These are phyloP conservation scores for Drepana falcataria DNA, from an alignment of 2,888 invertebrate species.

Conservation along the genomic window DNA sequence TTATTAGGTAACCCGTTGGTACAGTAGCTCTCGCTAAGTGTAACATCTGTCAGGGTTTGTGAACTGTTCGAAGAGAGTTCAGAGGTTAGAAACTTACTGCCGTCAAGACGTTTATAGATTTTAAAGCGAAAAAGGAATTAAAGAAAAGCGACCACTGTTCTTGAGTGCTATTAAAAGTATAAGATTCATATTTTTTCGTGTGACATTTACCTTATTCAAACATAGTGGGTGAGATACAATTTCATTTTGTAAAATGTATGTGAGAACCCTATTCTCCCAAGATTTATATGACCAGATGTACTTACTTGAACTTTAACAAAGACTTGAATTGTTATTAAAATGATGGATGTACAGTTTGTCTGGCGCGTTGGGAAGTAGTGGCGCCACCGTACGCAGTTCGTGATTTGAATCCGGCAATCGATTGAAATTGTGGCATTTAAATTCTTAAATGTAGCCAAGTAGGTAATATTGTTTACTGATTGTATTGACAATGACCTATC, in stretches of 20 bases:
- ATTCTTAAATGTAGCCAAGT: neutral
- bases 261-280: neutral
- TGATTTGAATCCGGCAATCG: neutral
- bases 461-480: too few relatives aligned
- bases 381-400: neutral
- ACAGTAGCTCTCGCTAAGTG: conserved; percentile 50
- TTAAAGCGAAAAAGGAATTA: too few relatives aligned
- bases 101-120: too few relatives aligned
- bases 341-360: neutral
- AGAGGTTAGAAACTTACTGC: neutral
- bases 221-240: neutral
- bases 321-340: neutral
- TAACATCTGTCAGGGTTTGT: conserved; percentile 45
- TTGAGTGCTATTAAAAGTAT: too few relatives aligned
- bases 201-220: neutral
- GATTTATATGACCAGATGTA: neutral
- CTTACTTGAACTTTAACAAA: neutral
- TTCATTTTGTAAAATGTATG: neutral
- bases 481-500: neutral
- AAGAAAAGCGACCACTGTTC: too few relatives aligned
- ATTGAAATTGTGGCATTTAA: neutral
- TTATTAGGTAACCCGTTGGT: conserved; percentile 61
- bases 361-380: neutral
- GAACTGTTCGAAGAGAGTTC: conserved; percentile 10
- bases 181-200: too few relatives aligned